phyloP scores from a whole-genome alignment of 1,140 invertebrate species.

The Tetragnatha versicolor region DNA sequence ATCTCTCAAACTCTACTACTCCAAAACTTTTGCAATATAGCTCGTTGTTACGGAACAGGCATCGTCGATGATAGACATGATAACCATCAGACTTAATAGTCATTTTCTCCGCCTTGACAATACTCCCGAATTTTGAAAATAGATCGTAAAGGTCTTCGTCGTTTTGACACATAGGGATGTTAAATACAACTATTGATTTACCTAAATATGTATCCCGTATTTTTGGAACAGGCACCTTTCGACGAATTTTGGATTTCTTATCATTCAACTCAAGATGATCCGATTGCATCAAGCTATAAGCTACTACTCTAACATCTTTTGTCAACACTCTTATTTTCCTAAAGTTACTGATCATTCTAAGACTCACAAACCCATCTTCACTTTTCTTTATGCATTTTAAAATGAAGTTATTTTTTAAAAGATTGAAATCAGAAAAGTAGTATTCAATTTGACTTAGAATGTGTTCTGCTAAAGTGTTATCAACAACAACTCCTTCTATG shows the following conservation, averaged over 20 bases:
- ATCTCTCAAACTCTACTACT: slow-evolving; percentile 30
- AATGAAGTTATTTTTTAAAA: slow-evolving; percentile 92
- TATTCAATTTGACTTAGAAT: slow-evolving; percentile 82
- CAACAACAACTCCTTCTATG: too few relatives aligned
- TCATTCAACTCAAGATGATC: slow-evolving; percentile 88
- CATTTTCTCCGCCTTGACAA: slow-evolving; percentile 18
- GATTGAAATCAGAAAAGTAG: slow-evolving; percentile 93
- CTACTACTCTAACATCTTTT: slow-evolving; percentile 91
- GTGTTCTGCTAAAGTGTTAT: slow-evolving; percentile 22
- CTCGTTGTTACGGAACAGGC: slow-evolving; percentile 3
- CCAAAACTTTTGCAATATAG: slow-evolving; percentile 2
- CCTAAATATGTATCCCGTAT: slow-evolving; percentile 88
- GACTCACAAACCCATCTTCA: slow-evolving; percentile 91
- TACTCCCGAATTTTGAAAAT: slow-evolving; percentile 62
- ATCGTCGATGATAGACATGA: slow-evolving; percentile 33
- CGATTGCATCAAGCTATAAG: slow-evolving; percentile 79
- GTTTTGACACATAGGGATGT: slow-evolving; percentile 82
- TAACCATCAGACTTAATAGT: background rate
- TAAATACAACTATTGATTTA: slow-evolving; percentile 85
- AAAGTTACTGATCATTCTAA: slow-evolving; percentile 73
- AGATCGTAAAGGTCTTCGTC: slow-evolving; percentile 86
- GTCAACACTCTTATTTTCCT: slow-evolving; percentile 80
- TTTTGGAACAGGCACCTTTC: slow-evolving; percentile 82
- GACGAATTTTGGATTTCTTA: slow-evolving; percentile 85
- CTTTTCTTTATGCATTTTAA: slow-evolving; percentile 92